Conservation (phyloP, 2,113 vertebrate species). For the Neoarius graeffei region DNA sequence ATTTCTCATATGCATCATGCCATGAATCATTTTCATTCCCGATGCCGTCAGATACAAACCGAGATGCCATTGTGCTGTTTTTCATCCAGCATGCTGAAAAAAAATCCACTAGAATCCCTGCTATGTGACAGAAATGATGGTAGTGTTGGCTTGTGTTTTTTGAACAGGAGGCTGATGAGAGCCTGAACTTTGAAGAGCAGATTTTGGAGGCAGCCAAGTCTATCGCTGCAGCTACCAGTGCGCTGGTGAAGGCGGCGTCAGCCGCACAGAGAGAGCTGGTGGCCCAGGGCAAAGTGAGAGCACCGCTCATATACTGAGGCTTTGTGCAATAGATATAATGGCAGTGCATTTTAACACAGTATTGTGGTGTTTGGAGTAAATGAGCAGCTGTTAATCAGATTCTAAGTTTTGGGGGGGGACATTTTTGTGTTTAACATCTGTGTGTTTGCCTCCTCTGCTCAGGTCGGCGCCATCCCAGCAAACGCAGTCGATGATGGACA, state of each 20-base stretch:
- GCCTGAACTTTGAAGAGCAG: slow-evolving; percentile 97
- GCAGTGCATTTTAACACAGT: not conserved
- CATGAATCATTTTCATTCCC: slow-evolving; percentile 29
- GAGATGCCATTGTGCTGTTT: slow-evolving; percentile 5
- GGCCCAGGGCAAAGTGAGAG: slow-evolving; percentile 92
- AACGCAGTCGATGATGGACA: slow-evolving; percentile 95
- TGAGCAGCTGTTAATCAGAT: not conserved
- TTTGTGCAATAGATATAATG: not conserved
- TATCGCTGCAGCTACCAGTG: slow-evolving; percentile 95
- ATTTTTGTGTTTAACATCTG: not conserved
- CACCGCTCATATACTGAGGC: not conserved
- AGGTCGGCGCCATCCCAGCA: slow-evolving; percentile 93
- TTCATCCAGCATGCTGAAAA: slow-evolving; percentile 16
- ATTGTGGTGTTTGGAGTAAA: not conserved
- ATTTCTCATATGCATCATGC: slow-evolving; percentile 2
- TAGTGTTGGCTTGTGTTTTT: not conserved
- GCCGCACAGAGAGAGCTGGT: slow-evolving; percentile 95
- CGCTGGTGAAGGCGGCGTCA: slow-evolving; percentile 95
- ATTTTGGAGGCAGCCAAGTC: slow-evolving; percentile 98
- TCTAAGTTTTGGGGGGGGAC: too few relatives aligned
- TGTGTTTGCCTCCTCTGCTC: slow-evolving; percentile 9
- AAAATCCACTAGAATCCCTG: not conserved
- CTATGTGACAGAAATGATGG: not conserved
- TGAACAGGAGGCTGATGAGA: slow-evolving; percentile 92
- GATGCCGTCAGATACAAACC: not conserved